Conservation (phyloP, 2,888 invertebrate genomes). For the Chrysodeixis includens region DNA sequence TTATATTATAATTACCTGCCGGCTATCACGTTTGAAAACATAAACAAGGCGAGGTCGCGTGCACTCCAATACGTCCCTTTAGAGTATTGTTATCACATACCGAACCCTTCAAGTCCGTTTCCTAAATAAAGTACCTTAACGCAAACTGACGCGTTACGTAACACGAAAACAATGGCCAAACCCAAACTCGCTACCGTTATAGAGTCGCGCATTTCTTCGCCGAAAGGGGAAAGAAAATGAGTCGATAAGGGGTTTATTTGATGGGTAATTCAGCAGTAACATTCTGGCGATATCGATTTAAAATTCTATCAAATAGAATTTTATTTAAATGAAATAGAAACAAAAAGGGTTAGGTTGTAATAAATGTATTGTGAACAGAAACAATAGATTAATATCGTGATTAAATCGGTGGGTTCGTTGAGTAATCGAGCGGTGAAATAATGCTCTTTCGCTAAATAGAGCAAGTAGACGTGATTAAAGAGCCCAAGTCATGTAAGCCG, state of each 20-base stretch:
- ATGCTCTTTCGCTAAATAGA: conserved; percentile 66
- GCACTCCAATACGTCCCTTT: conserved; percentile 61
- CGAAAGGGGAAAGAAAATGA: conserved; percentile 71
- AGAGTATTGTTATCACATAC: conserved; percentile 65
- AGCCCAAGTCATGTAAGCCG: conserved; percentile 76
- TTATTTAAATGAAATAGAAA: conserved; percentile 61
- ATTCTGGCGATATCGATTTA: conserved; percentile 63
- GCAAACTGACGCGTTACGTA: conserved; percentile 63
- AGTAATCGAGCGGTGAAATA: conserved; percentile 64
- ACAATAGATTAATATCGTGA: conserved; percentile 46
- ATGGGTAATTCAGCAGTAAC: conserved; percentile 70
- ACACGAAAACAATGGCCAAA: conserved; percentile 63
- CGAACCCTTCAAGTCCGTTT: conserved; percentile 45
- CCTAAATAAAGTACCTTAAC: conserved; percentile 54
- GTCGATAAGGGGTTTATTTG: conserved; percentile 71
- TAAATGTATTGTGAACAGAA: conserved; percentile 24
- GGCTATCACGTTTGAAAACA: conserved; percentile 63
- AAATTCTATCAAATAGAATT: conserved; percentile 64
- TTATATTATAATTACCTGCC: conserved; percentile 66
- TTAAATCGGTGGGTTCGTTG: conserved; percentile 62
- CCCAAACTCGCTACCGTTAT: conserved; percentile 50
- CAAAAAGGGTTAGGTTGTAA: conserved; percentile 54
- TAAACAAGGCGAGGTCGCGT: conserved; percentile 67
- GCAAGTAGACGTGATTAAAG: conserved; percentile 72
- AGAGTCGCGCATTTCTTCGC: conserved; percentile 53